These are phyloP conservation scores for Acomys russatus DNA, from an alignment of 2,797 vertebrate genomes.

Conservation along the genomic window DNA sequence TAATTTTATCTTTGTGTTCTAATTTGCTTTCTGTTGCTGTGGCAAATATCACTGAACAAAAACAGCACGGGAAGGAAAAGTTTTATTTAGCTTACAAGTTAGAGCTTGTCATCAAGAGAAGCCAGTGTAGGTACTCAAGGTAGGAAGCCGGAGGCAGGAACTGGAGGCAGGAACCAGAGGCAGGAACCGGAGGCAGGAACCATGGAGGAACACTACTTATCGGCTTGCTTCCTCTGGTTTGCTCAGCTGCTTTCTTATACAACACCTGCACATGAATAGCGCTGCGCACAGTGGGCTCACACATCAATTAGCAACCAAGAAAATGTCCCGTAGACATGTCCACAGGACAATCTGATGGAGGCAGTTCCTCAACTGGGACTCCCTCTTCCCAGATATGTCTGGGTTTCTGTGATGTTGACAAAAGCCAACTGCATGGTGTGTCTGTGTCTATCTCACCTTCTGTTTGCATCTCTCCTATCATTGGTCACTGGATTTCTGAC, in stretches of 20 bases:
- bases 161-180: not conserved
- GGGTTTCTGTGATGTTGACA: not conserved
- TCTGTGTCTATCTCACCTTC: not conserved
- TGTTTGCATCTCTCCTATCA: not conserved
- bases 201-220: no score
- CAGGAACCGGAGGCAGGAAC: not conserved
- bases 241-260: not conserved
- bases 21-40: not conserved
- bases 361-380: not conserved
- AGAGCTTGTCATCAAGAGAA: not conserved
- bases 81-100: not conserved
- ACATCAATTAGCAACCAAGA: not conserved
- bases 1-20: not conserved
- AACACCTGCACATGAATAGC: not conserved
- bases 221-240: not conserved
- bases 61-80: not conserved
- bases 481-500: not conserved
- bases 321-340: not conserved
- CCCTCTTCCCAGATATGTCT: not conserved
- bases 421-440: not conserved
- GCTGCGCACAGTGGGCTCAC: not conserved
- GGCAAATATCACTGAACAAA: not conserved
- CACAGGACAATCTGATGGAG: not conserved
- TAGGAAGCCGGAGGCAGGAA: not conserved
- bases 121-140: not conserved